A percentile compares a stretch with the other conserved stretches of the same genome.
Evolutionary conservation across 2,797 vertebrate genomes (phyloP).

Genomic region (Gadopsis marmoratus): DNA sequence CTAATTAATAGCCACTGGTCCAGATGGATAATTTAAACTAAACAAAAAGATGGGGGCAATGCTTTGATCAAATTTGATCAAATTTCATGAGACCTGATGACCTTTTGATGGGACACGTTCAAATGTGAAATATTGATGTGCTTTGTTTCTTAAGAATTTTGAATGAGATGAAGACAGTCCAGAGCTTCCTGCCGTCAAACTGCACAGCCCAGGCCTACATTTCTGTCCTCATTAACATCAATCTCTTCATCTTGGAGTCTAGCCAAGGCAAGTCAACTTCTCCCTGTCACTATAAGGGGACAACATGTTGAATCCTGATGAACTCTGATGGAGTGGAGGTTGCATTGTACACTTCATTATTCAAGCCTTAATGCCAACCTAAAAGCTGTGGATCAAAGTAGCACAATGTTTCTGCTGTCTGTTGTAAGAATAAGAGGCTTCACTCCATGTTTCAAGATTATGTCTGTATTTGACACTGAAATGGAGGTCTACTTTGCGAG

Average conservation of each 20-base stretch:
- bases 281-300: slow-evolving; percentile 36
- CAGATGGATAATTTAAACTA: slow-evolving; percentile 6
- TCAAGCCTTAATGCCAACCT: not conserved
- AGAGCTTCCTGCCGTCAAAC: slow-evolving; percentile 73
- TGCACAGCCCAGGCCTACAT: slow-evolving; percentile 67
- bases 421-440: not conserved
- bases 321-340: slow-evolving; percentile 38
- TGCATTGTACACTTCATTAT: slow-evolving; percentile 32
- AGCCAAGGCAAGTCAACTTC: slow-evolving; percentile 76
- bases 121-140: slow-evolving; percentile 34
- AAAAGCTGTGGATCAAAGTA: slow-evolving; percentile 18
- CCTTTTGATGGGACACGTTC: slow-evolving; percentile 22
- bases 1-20: not conserved
- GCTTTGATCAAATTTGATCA: not conserved
- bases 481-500: not conserved
- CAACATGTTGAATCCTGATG: slow-evolving; percentile 44
- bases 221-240: slow-evolving; percentile 70
- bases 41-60: not conserved
- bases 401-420: not conserved
- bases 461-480: not conserved
- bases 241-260: slow-evolving; percentile 67
- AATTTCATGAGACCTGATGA: slow-evolving; percentile 5
- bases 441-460: slow-evolving; percentile 1
- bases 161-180: slow-evolving; percentile 71
- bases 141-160: slow-evolving; percentile 77